A percentile compares a stretch with the other conserved stretches of the same genome.
phyloP scores from a whole-genome alignment of 2,888 invertebrate species.

The Rhimphoctona megacephalus region DNA sequence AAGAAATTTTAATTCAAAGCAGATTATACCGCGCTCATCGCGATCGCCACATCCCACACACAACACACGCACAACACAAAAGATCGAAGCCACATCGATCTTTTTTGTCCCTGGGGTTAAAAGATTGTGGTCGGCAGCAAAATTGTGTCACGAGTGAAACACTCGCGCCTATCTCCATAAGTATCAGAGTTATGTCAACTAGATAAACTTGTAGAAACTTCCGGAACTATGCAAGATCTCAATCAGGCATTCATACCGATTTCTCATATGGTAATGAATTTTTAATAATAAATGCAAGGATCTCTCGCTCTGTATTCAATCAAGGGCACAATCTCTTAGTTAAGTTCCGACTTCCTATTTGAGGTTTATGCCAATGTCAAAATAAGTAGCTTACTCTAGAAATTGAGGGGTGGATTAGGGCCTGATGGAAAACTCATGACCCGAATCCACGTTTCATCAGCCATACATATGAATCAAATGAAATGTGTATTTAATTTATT shows the following conservation, averaged over 20 bases:
- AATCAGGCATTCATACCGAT: background rate
- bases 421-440: background rate
- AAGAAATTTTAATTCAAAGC: conserved; percentile 1
- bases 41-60: too few relatives aligned
- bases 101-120: conserved; percentile 5
- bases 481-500: background rate
- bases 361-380: background rate
- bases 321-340: conserved; percentile 22
- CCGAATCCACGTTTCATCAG: background rate
- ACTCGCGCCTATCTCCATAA: background rate
- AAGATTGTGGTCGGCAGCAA: background rate
- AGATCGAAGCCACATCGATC: too few relatives aligned
- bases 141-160: conserved; percentile 5
- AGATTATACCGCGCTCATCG: background rate
- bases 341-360: background rate
- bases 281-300: background rate
- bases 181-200: background rate
- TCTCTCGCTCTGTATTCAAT: background rate
- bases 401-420: background rate
- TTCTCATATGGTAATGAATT: background rate
- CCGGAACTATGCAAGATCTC: background rate
- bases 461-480: background rate
- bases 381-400: background rate
- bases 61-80: too few relatives aligned
- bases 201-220: background rate